Evolutionary conservation across 2,113 vertebrate genomes (phyloP).

Genomic region (Colossoma macropomum): DNA sequence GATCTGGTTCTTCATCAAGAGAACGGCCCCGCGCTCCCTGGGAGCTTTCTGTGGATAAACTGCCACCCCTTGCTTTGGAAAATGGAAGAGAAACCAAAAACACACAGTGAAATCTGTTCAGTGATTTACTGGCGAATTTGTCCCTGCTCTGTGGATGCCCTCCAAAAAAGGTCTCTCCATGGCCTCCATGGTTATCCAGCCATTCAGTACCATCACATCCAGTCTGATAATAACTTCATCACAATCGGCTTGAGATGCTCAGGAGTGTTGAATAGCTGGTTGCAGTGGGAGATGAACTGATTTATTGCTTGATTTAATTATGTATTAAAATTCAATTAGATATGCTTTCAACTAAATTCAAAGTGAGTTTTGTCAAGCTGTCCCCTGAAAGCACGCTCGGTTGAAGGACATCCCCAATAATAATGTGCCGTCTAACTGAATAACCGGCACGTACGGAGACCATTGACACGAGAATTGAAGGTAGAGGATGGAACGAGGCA

Average conservation of each 20-base stretch:
- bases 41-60: conserved; percentile 44
- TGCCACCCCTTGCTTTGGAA: conserved; percentile 19
- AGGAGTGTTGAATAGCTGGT: conserved; percentile 76
- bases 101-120: background rate
- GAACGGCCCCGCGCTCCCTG: conserved; percentile 25
- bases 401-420: conserved; percentile 76
- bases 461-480: conserved; percentile 48
- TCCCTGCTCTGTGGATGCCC: conserved; percentile 1
- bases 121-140: background rate
- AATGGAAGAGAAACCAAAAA: conserved; percentile 1
- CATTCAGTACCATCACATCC: conserved; percentile 72
- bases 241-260: conserved; percentile 79
- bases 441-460: conserved; percentile 60
- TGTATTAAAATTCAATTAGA: conserved; percentile 85
- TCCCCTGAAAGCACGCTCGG: conserved; percentile 71
- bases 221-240: conserved; percentile 81
- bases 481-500: conserved; percentile 33
- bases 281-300: conserved; percentile 80
- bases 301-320: conserved; percentile 85
- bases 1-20: conserved; percentile 60
- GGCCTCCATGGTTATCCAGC: conserved; percentile 41
- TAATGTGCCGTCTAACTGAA: conserved; percentile 67
- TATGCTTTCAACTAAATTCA: conserved; percentile 76
- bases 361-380: conserved; percentile 76
- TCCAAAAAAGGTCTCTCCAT: background rate